A percentile compares a stretch with the other conserved stretches of the same genome.
Evolutionary conservation across 35 echinoderm and acorn worm species (phyloP).

Genomic region (Diadema setosum): DNA sequence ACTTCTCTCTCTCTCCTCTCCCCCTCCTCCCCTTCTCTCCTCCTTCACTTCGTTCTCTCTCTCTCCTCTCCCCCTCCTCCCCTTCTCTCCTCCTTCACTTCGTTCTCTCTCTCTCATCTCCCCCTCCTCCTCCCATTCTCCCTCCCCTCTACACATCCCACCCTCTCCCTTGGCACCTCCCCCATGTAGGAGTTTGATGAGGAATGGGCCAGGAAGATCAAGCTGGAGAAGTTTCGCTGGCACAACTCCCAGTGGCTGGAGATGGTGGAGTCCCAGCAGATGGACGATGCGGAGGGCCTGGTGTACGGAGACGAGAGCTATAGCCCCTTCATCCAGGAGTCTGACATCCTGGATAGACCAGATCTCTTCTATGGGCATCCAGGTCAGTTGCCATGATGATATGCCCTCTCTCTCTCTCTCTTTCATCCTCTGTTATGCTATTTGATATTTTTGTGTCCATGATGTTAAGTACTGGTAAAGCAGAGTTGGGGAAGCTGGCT

Average conservation of each 20-base stretch:
- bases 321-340: constrained; percentile 97
- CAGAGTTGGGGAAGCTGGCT: too few species aligned
- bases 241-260: constrained; percentile 99
- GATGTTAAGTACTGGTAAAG: too few species aligned
- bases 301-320: constrained; percentile 99
- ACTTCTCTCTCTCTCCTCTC: background rate
- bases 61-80: background rate
- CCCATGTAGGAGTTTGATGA: constrained; percentile 86
- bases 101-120: background rate
- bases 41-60: background rate
- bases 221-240: constrained; percentile 98
- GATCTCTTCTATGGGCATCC: constrained; percentile 92
- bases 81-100: background rate
- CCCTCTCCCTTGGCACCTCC: background rate
- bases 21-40: background rate
- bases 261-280: constrained; percentile 95
- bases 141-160: background rate
- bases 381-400: background rate
- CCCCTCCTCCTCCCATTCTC: background rate
- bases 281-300: constrained; percentile 90
- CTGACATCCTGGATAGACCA: constrained; percentile 93
- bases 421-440: too few species aligned
- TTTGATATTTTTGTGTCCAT: too few species aligned
- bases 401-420: background rate
- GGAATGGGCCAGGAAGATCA: constrained; percentile 96